Base-by-base conservation (phyloP, 1,140 invertebrate species). In the Plectus sambesii region DNA sequence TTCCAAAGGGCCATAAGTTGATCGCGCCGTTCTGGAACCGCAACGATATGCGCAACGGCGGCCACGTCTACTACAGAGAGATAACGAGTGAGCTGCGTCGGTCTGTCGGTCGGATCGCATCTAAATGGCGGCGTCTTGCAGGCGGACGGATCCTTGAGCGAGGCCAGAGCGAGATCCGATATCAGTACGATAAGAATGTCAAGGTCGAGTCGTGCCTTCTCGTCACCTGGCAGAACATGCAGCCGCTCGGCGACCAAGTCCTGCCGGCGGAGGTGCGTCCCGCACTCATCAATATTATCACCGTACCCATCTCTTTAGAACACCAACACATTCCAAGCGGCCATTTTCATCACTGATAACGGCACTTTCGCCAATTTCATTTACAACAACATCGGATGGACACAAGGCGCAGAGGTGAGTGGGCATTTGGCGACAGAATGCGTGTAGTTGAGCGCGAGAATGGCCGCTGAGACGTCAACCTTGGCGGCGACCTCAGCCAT, bases 191-290 rank as follows among this genome's bases (percentile, higher is more conserved):
- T 29, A 53, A 56, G 22, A 50, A 56, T 37, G 58, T 67, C 12
- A 67, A 67, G 49, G 59, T 60, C 6, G 29, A 51, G 2, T 61
- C 61, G 0, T 53, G 30, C 27, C 48, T 57, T n/a, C 51, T 65
- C n/a, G 61, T 68, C 25, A 68, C 63, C 9, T 67, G 60, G 61
- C 58, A 64, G n/a, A 64, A 67, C 38, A 67, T 66, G 60, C 60
- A 65, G 39, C 56, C 59, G 1, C 12, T 60, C 25, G 38, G 43
- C 9, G 29, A 42, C 3, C 43, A 43, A 23, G 17, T 55, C 23
- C 59, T 62, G 25, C 61, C 61, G n/a, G 61, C 63, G 26, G 60
- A 58, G 17, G 50, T 53, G 19, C 24, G 42, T 39, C n/a, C 9
- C 19, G 15, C 9, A n/a, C 26, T 54, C 15, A 36, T 59, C 41